phyloP scores from a whole-genome alignment of 2,797 vertebrate genomes.

The Nannoperca obscura region DNA sequence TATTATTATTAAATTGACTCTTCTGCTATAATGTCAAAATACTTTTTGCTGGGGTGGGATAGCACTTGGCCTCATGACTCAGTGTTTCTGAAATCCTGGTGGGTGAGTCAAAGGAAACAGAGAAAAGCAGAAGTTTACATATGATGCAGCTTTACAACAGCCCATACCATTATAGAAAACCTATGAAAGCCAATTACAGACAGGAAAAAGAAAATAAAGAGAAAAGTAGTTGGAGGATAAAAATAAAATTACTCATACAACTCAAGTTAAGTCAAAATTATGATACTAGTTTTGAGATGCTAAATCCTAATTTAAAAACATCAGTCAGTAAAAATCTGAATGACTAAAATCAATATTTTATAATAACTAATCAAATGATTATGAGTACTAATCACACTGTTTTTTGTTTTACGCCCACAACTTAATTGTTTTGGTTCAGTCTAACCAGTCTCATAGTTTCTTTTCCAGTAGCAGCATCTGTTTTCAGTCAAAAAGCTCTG shows the following conservation, averaged over 20 bases:
- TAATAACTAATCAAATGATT: too few relatives aligned
- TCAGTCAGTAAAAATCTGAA: neutral
- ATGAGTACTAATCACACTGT: neutral
- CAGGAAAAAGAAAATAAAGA: neutral
- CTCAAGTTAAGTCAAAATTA: neutral
- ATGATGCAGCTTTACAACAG: neutral
- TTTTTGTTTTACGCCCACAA: neutral
- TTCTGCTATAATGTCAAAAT: neutral
- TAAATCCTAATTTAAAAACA: neutral
- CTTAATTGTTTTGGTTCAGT: neutral
- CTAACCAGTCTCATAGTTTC: neutral
- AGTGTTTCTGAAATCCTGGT: neutral
- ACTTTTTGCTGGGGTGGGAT: neutral
- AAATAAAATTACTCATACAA: neutral
- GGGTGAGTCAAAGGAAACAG: neutral
- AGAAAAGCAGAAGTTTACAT: neutral
- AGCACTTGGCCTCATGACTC: neutral
- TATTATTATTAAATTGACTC: neutral
- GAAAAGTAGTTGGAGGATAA: neutral
- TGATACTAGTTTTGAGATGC: neutral
- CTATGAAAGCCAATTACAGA: neutral
- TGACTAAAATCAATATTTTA: too few relatives aligned
- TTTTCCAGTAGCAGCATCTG: neutral
- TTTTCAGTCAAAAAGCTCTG: neutral
- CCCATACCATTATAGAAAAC: neutral